phyloP scores from a whole-genome alignment of 2,888 invertebrate species.

The Linhomoeus sp. region DNA sequence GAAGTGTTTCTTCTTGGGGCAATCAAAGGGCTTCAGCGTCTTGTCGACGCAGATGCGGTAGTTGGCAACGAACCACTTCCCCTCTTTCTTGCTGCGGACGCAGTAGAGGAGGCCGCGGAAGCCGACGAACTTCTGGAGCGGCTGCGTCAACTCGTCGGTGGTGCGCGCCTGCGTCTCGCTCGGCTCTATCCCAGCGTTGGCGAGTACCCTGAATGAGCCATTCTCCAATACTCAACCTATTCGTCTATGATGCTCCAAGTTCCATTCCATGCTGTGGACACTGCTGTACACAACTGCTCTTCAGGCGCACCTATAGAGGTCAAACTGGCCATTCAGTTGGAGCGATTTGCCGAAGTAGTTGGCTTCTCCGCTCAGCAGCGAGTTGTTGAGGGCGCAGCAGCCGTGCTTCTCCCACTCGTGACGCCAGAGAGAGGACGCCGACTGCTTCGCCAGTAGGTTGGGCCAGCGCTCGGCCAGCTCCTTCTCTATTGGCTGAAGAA shows the following conservation, averaged over 20 bases:
- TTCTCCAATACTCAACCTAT: too few relatives aligned
- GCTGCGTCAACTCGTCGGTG: too few relatives aligned
- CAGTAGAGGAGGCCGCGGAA: constrained; percentile 39
- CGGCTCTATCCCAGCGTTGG: too few relatives aligned
- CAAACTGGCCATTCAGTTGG: constrained; percentile 33
- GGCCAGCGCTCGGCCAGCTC: background rate
- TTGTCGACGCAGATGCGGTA: constrained; percentile 55
- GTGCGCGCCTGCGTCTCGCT: too few relatives aligned
- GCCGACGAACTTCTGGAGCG: too few relatives aligned
- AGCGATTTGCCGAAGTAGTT: constrained; percentile 50
- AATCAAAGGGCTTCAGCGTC: constrained; percentile 42
- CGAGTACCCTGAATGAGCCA: too few relatives aligned
- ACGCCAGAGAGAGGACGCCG: constrained; percentile 18
- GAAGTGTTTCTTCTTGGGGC: constrained; percentile 38
- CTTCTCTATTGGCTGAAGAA: background rate
- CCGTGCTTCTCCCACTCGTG: constrained; percentile 69
- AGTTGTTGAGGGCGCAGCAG: constrained; percentile 47
- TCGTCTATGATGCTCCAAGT: too few relatives aligned
- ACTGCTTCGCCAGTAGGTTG: background rate
- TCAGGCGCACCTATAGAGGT: constrained; percentile 32
- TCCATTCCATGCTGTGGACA: too few relatives aligned
- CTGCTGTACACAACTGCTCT: too few relatives aligned
- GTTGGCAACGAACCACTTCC: constrained; percentile 42
- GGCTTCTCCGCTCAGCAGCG: constrained; percentile 40
- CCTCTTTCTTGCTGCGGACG: constrained; percentile 38